Evolutionary conservation across 2,888 invertebrate species (phyloP), one percentile per base, ranked within the genome.

Genomic region (Iselma pallidipennis): DNA sequence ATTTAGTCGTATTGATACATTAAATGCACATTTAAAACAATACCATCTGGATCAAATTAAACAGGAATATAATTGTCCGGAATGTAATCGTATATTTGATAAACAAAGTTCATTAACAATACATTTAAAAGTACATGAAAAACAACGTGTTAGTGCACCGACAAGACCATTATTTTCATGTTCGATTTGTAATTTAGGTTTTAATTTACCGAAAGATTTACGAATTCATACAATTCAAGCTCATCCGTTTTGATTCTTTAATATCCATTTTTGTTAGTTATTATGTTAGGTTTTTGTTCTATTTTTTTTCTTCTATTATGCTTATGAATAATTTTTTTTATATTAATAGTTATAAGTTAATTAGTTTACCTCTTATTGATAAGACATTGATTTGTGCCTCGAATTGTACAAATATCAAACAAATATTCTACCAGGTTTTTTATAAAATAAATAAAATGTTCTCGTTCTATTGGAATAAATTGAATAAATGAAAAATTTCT

Each of bases 71-170:
- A 85, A 85, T 76, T 90, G 90, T 70, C 86, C 86, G 67, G 84
- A 88, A 55, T 90, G 90, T 68, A 86, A 87, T 1, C 87, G 88
- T 65, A 82, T 84, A 0, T 85, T 89, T 53, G 85, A 83, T 62
- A 88, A 89, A 12, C 87, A 87, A 21, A 81, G 85, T 16, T 88
- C 89, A 10, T 76, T 90, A 26, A 87, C 87, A 54, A 89, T 81
- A 80, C 89, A 85, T 79, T 84, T 79, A 79, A 88, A 83, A 76
- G 87, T 75, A 82, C 89, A 80, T 82, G 87, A 80, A 78, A 86
- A 75, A 74, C 85, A 74, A 78, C 87, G 78, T 25, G 64, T 68
- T 7, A 61, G 59, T 14, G 37, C 48, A 33, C 82, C 78, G 48
- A 77, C 80, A 0, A 84, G 84, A 14, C 70, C 69, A 29, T 37